phyloP scores from a whole-genome alignment of 2,888 invertebrate genomes.

The Leucozona laternaria region DNA sequence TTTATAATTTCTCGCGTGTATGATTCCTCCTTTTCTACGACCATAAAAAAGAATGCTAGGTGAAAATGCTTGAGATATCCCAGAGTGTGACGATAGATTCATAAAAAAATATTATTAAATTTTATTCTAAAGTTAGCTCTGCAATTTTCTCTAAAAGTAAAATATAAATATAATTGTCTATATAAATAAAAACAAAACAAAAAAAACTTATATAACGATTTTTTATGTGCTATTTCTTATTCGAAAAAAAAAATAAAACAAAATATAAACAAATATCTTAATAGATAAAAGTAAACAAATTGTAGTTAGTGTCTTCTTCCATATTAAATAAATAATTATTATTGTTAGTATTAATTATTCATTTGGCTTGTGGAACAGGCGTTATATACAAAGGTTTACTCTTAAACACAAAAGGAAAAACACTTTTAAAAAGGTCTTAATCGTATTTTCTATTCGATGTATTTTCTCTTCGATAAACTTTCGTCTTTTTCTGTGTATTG shows the following conservation, averaged over 20 bases:
- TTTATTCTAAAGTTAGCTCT: conserved; percentile 49
- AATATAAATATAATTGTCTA: conserved; percentile 38
- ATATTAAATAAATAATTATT: conserved; percentile 52
- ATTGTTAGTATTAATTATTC: conserved; percentile 24
- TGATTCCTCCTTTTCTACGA: conserved; percentile 55
- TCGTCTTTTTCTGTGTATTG: conserved; percentile 46
- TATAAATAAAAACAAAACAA: conserved; percentile 35
- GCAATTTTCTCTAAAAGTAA: conserved; percentile 43
- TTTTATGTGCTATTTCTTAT: conserved; percentile 72
- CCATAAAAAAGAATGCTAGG: conserved; percentile 16
- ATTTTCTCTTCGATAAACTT: conserved; percentile 41
- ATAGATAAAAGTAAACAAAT: conserved; percentile 68
- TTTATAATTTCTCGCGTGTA: conserved; percentile 53
- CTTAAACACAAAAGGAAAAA: conserved; percentile 2
- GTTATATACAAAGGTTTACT: conserved; percentile 28
- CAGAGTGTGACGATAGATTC: conserved; percentile 45
- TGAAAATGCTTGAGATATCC: conserved; percentile 18
- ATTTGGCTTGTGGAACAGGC: conserved; percentile 38
- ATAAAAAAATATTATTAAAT: conserved; percentile 31
- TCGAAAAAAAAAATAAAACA: conserved; percentile 27
- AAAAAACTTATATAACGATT: conserved; percentile 45
- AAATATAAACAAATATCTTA: conserved; percentile 24
- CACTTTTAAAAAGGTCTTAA: conserved; percentile 17
- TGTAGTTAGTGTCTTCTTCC: conserved; percentile 73
- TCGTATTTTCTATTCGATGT: conserved; percentile 55